Evolutionary conservation across 2,888 invertebrate genomes (phyloP), one percentile per base, ranked within the genome.

Genomic region (Synanthedon andrenaeformis): DNA sequence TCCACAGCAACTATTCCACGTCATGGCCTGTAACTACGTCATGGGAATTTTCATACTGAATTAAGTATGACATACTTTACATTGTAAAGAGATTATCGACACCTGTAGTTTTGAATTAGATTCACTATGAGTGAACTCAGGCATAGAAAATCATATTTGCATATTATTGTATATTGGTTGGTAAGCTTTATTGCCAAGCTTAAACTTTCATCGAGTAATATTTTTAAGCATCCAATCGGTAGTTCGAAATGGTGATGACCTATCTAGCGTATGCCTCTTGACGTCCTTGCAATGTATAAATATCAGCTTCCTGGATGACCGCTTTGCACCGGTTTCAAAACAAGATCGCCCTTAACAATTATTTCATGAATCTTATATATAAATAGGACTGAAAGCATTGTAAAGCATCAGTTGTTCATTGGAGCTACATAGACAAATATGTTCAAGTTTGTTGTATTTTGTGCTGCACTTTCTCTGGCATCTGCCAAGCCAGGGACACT

Each of bases 381-480:
- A 86, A 79, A 85, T 81, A 82, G 72, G 61, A 64, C 63, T 57
- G 54, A 54, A 56, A 50, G 55, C 57, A 62, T 61, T 61, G 61
- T 64, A 58, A 51, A 64, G 66, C 68, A 84, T 84, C 85, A 85
- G 79, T 82, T 70, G 76, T 72, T 56, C 51, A 57, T 66, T 62
- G 69, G 69, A 74, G 64, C 77, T 80, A 82, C 82, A 79, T 77
- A 84, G 72, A 80, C 76, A 76, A 85, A 72, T 67, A 88, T 88
- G 85, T 83, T 74, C 69, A 86, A 83, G 68, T 65, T 84, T 82
- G 88, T 90, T 80, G 89, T 89, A 73, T 88, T 91, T 88, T 90
- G 83, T 72, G 89, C 89, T 78, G 77, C 91, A 66, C 69, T 91
- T 67, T 90, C 90, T 64, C 79, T 86, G 63, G 90, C 79, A 62